Percentiles rank a stretch among this genome's conserved stretches.
phyloP scores from a whole-genome alignment of 2,888 invertebrate species.

The Pediacus dermestoides region DNA sequence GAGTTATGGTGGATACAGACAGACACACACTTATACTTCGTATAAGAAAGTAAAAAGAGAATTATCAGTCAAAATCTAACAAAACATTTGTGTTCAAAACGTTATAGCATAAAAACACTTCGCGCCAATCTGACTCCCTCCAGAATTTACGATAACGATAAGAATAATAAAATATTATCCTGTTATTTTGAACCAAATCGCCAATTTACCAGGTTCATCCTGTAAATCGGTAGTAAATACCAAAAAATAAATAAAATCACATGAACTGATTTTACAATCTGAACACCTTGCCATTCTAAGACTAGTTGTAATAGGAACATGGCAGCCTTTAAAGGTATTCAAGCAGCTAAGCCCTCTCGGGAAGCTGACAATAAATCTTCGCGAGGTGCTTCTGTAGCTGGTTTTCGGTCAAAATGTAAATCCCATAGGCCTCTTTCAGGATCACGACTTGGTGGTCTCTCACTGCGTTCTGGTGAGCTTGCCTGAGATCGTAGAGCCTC shows the following conservation, averaged over 20 bases:
- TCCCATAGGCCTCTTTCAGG: slow-evolving; percentile 55
- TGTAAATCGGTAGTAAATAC: slow-evolving; percentile 2
- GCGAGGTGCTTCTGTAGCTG: slow-evolving; percentile 46
- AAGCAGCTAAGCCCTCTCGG: slow-evolving; percentile 73
- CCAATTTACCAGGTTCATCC: slow-evolving; percentile 3
- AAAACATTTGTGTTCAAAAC: no score
- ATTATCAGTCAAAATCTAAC: no score
- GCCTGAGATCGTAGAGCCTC: slow-evolving; percentile 54
- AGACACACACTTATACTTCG: no score
- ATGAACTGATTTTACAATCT: no score
- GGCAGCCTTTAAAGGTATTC: slow-evolving; percentile 43
- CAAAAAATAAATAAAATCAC: background rate
- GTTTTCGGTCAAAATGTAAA: slow-evolving; percentile 56
- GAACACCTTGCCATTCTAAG: slow-evolving; percentile 29
- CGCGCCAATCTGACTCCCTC: no score
- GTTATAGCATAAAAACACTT: no score
- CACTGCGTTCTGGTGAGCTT: slow-evolving; percentile 54
- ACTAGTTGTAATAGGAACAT: slow-evolving; percentile 55
- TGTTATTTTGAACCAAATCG: slow-evolving; percentile 10
- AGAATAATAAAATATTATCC: slow-evolving; percentile 7
- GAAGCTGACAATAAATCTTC: slow-evolving; percentile 59
- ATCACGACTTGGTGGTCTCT: slow-evolving; percentile 47
- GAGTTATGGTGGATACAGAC: no score
- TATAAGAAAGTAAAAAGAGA: no score
- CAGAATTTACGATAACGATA: background rate